A percentile compares a stretch with the other conserved stretches of the same genome.
These are phyloP conservation scores for Gymnoscopelus microlampas DNA, from an alignment of 2,797 vertebrate species.

Conservation along the genomic window DNA sequence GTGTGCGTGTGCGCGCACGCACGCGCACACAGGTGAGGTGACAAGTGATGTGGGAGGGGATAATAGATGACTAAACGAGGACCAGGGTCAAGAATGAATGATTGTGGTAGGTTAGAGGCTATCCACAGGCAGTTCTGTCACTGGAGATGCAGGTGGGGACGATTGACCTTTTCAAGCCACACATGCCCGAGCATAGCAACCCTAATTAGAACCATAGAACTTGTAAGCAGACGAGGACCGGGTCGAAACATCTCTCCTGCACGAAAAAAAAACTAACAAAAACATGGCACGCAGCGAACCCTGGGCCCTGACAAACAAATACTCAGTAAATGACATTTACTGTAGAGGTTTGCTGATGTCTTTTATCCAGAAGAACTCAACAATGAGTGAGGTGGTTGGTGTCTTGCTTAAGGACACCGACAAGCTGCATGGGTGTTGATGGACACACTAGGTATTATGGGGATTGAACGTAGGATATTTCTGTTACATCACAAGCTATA, in stretches of 20 bases:
- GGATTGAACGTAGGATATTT: too few species aligned
- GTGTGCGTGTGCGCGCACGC: slow-evolving; percentile 12
- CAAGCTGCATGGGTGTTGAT: too few species aligned
- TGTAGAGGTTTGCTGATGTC: too few species aligned
- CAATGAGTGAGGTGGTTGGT: too few species aligned
- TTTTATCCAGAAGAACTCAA: too few species aligned
- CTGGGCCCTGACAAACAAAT: too few species aligned
- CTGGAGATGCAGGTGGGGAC: slow-evolving; percentile 33
- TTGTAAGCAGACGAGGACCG: background rate
- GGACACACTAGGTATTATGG: too few species aligned
- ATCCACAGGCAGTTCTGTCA: slow-evolving; percentile 45
- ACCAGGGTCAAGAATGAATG: slow-evolving; percentile 56
- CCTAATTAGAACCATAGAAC: slow-evolving; percentile 13
- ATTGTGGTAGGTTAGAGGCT: slow-evolving; percentile 46
- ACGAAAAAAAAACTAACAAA: too few species aligned
- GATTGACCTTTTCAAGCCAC: slow-evolving; percentile 43
- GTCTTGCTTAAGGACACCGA: too few species aligned
- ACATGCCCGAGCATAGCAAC: slow-evolving; percentile 41
- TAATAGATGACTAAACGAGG: slow-evolving; percentile 52
- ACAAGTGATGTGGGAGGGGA: slow-evolving; percentile 47
- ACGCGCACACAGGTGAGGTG: background rate
- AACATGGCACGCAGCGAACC: too few species aligned
- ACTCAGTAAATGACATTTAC: too few species aligned
- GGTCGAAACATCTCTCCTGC: background rate
- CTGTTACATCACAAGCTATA: too few species aligned